Evolutionary conservation across 2,888 invertebrate species (phyloP).

Genomic region (Parnassius mnemosyne): DNA sequence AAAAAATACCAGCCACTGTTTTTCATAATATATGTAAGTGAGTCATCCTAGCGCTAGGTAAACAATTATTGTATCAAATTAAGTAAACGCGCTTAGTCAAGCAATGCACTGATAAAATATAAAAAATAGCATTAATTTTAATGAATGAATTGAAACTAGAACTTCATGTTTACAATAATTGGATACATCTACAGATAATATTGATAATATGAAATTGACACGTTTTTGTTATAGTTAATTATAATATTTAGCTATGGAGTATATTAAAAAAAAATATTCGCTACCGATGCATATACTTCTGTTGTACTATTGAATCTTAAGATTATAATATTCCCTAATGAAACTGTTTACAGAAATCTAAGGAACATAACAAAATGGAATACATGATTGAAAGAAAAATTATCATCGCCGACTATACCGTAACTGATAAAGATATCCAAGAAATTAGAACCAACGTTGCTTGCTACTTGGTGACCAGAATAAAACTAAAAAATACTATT

Average conservation of each 20-base stretch:
- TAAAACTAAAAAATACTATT: no score
- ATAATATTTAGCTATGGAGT: slow-evolving; percentile 47
- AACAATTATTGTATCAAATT: slow-evolving; percentile 30
- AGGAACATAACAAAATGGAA: no score
- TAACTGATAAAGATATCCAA: no score
- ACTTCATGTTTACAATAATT: slow-evolving; percentile 7
- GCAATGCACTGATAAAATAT: slow-evolving; percentile 29
- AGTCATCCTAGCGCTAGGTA: slow-evolving; percentile 25
- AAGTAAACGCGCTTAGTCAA: slow-evolving; percentile 41
- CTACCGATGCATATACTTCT: slow-evolving; percentile 53
- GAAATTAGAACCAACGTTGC: no score
- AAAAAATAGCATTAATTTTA: slow-evolving; percentile 11
- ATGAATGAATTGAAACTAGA: slow-evolving; percentile 1
- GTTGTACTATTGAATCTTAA: slow-evolving; percentile 62
- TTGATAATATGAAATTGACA: slow-evolving; percentile 61
- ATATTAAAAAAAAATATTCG: slow-evolving; percentile 75
- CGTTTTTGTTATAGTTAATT: slow-evolving; percentile 38
- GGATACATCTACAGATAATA: slow-evolving; percentile 33
- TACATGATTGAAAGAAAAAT: no score
- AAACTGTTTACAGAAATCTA: no score
- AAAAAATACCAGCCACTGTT: slow-evolving; percentile 26
- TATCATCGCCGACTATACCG: no score
- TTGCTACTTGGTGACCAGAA: no score
- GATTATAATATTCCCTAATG: slow-evolving; percentile 35
- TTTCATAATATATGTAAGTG: slow-evolving; percentile 29